phyloP scores from a whole-genome alignment of 2,797 vertebrate genomes.

The Hafferia zeledoni region DNA sequence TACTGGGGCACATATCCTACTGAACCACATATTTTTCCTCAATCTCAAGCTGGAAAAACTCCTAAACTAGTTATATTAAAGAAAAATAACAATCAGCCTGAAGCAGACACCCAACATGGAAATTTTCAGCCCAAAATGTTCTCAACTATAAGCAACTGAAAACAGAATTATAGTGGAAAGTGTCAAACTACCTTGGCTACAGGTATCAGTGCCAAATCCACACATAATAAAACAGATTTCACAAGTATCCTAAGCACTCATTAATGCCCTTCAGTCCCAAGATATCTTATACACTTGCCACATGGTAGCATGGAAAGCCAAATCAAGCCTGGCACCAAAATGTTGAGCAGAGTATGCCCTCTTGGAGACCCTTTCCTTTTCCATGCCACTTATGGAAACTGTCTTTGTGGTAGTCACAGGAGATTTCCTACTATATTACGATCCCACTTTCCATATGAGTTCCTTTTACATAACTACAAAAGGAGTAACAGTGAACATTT shows the following conservation, averaged over 20 bases:
- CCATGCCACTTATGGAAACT: background rate
- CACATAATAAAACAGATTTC: slow-evolving; percentile 26
- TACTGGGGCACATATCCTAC: background rate
- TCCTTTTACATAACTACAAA: background rate
- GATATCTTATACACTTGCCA: background rate
- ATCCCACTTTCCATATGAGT: background rate
- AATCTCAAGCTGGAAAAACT: background rate
- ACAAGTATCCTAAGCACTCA: background rate
- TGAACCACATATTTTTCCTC: background rate
- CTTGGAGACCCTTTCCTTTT: background rate
- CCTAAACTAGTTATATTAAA: background rate
- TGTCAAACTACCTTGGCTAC: background rate
- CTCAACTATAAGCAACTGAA: slow-evolving; percentile 18
- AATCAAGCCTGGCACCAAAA: background rate
- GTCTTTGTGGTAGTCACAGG: background rate
- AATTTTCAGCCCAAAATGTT: slow-evolving; percentile 1
- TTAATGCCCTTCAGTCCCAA: background rate
- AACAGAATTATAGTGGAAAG: slow-evolving; percentile 44
- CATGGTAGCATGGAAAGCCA: background rate
- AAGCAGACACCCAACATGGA: background rate
- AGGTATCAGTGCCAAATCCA: background rate
- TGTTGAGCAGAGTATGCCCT: background rate
- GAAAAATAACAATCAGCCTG: background rate
- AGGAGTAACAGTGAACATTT: background rate
- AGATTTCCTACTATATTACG: background rate